Evolutionary conservation across 2,113 vertebrate species (phyloP).

Genomic region (Piliocolobus tephrosceles): DNA sequence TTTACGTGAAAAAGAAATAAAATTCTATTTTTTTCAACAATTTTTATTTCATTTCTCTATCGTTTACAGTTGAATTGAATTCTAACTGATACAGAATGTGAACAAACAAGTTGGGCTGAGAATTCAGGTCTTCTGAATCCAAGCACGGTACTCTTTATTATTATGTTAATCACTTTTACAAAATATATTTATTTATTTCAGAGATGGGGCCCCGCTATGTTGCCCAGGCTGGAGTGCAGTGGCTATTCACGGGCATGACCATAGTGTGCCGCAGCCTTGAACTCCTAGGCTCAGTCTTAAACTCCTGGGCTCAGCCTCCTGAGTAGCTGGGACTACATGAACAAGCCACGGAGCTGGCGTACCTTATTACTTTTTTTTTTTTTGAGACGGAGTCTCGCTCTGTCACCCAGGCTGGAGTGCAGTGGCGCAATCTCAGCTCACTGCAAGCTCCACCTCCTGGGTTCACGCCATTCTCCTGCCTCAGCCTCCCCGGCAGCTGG

Average conservation of each 20-base stretch:
- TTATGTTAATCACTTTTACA: not conserved
- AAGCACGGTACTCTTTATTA: conserved; percentile 30
- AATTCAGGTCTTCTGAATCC: conserved; percentile 29
- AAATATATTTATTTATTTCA: not conserved
- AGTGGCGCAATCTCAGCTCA: too few relatives aligned
- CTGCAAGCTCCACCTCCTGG: too few relatives aligned
- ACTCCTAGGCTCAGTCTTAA: not conserved
- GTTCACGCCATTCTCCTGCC: too few relatives aligned
- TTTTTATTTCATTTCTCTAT: conserved; percentile 31
- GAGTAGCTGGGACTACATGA: not conserved
- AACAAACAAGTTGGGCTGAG: not conserved
- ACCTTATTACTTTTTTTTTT: too few relatives aligned
- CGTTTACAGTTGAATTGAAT: conserved; percentile 35
- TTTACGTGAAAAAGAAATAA: conserved; percentile 37
- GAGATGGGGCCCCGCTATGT: not conserved
- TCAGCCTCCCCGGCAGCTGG: too few relatives aligned
- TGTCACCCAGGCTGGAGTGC: too few relatives aligned
- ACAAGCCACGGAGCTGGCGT: too few relatives aligned
- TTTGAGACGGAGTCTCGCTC: too few relatives aligned
- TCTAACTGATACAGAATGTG: not conserved
- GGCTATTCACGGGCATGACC: not conserved
- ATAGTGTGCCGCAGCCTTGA: not conserved
- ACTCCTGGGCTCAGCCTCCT: not conserved
- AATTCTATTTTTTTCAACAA: not conserved
- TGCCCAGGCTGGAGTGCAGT: not conserved